Percentiles rank a stretch among this genome's conserved stretches.
These are phyloP conservation scores for Epicampocera succincta DNA, from an alignment of 2,888 invertebrate genomes.

Conservation along the genomic window DNA sequence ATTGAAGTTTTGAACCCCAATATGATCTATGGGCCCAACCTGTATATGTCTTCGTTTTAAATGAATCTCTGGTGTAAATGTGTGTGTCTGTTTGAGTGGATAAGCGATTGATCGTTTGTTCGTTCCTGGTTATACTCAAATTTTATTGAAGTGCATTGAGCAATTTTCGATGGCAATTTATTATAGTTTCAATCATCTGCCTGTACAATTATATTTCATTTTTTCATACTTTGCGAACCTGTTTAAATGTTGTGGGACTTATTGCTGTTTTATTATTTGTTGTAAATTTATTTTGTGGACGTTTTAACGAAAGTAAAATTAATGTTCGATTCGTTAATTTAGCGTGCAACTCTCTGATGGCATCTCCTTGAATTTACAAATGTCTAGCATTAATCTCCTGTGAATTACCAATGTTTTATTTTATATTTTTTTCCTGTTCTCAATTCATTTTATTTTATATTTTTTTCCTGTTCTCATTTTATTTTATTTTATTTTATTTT, in stretches of 20 bases:
- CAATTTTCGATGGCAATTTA: too few species aligned
- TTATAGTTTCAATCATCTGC: too few species aligned
- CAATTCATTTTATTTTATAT: slow-evolving; percentile 10
- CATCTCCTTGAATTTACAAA: slow-evolving; percentile 65
- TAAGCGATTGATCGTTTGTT: too few species aligned
- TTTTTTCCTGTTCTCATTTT: too few species aligned
- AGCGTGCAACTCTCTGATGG: slow-evolving; percentile 63
- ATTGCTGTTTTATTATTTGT: background rate
- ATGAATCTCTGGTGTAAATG: too few species aligned
- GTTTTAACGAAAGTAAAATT: slow-evolving; percentile 62
- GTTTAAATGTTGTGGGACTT: slow-evolving; percentile 19
- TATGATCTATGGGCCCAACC: too few species aligned
- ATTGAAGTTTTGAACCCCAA: too few species aligned
- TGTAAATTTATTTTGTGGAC: slow-evolving; percentile 3
- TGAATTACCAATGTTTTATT: slow-evolving; percentile 59
- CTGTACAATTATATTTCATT: background rate
- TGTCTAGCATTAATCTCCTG: slow-evolving; percentile 66
- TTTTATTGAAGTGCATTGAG: too few species aligned
- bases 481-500: background rate
- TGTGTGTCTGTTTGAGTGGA: too few species aligned
- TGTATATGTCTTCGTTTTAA: too few species aligned
- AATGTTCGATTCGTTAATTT: slow-evolving; percentile 65
- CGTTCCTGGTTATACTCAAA: background rate
- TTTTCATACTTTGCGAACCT: slow-evolving; percentile 9
- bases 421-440: slow-evolving; percentile 21